These are phyloP conservation scores for Dysdera silvatica DNA, from an alignment of 1,140 invertebrate genomes.

Conservation along the genomic window DNA sequence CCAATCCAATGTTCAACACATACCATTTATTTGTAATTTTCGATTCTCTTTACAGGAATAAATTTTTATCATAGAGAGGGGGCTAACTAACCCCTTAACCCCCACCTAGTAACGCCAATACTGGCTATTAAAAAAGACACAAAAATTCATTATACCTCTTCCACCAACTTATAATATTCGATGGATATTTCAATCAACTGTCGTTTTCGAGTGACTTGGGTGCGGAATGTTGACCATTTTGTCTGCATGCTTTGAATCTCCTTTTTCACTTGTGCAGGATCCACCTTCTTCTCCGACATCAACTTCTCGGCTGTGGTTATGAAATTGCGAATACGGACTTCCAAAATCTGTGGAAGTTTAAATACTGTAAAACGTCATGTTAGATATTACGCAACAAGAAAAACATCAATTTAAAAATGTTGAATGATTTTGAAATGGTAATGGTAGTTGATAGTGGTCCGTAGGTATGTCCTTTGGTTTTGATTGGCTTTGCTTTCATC, in stretches of 20 bases:
- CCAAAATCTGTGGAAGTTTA: constrained; percentile 51
- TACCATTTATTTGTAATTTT: too few relatives aligned
- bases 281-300: constrained; percentile 50
- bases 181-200: constrained; percentile 50
- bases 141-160: constrained; percentile 48
- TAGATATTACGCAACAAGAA: too few relatives aligned
- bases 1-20: too few relatives aligned
- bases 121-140: constrained; percentile 13
- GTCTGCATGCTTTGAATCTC: constrained; percentile 59
- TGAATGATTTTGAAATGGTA: too few relatives aligned
- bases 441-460: too few relatives aligned
- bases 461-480: too few relatives aligned
- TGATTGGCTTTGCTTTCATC: too few relatives aligned
- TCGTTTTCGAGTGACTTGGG: constrained; percentile 58
- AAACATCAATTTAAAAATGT: too few relatives aligned
- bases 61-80: too few relatives aligned
- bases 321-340: constrained; percentile 64
- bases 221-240: constrained; percentile 64
- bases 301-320: constrained; percentile 60
- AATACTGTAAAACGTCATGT: constrained; percentile 35
- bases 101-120: background rate
- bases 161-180: constrained; percentile 51
- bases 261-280: constrained; percentile 53
- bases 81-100: too few relatives aligned
- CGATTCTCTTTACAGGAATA: too few relatives aligned